Percentiles rank a stretch among this genome's conserved stretches.
Evolutionary conservation across 2,113 vertebrate species (phyloP).

Genomic region (Psettodes erumei): DNA sequence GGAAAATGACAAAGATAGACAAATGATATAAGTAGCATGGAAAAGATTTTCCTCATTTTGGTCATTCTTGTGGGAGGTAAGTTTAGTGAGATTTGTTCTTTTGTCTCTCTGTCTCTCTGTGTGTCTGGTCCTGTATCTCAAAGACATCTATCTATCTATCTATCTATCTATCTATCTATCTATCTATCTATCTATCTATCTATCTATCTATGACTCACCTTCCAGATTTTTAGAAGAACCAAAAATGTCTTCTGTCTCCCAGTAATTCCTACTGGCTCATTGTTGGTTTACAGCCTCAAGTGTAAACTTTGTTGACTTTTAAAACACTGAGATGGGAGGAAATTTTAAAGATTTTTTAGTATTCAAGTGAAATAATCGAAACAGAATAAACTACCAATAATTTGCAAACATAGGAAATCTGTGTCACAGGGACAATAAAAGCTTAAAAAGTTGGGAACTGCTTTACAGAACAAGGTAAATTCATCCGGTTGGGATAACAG

Average conservation of each 20-base stretch:
- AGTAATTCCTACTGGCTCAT: no score
- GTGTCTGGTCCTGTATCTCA: no score
- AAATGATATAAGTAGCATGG: not conserved
- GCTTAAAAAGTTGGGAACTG: not conserved
- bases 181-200: no score
- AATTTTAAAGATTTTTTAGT: not conserved
- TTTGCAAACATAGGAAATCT: not conserved
- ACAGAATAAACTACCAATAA: not conserved
- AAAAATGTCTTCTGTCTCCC: not conserved
- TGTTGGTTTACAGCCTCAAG: not conserved
- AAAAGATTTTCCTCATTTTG: slow-evolving; percentile 11
- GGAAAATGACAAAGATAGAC: not conserved
- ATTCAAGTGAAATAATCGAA: not conserved
- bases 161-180: no score
- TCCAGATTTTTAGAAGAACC: not conserved
- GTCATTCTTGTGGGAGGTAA: slow-evolving; percentile 56
- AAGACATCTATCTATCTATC: no score
- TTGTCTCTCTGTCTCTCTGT: not conserved
- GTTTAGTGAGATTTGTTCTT: not conserved
- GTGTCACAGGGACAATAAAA: not conserved
- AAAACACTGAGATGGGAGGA: not conserved
- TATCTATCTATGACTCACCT: not conserved
- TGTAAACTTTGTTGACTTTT: not conserved
- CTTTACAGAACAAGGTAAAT: not conserved
- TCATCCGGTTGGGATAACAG: not conserved